phyloP scores from a whole-genome alignment of 2,888 invertebrate species.

The Rhodophaea formosa region DNA sequence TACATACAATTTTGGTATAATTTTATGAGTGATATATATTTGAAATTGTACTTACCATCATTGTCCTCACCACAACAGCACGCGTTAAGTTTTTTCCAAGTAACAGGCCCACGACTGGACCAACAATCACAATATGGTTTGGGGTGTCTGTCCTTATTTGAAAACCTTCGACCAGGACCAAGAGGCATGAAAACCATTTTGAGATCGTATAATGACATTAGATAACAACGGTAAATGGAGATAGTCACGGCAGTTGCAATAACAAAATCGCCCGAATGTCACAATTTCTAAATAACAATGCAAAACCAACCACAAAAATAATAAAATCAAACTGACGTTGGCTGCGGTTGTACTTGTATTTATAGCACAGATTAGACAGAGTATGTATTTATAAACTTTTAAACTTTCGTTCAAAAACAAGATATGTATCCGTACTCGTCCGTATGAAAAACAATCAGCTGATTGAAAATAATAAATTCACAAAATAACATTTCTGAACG shows the following conservation, averaged over 20 bases:
- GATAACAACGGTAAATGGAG: conserved; percentile 9
- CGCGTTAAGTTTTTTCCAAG: conserved; percentile 47
- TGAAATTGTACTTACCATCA: conserved; percentile 47
- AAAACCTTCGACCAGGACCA: conserved; percentile 18
- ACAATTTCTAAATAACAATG: not conserved
- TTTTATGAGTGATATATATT: too few relatives aligned
- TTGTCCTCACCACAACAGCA: conserved; percentile 81
- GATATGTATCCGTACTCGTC: too few relatives aligned
- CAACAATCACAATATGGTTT: conserved; percentile 66
- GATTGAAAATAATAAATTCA: not conserved
- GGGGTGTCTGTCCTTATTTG: conserved; percentile 33
- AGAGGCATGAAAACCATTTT: conserved; percentile 27
- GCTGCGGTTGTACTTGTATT: not conserved
- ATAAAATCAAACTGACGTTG: conserved; percentile 4
- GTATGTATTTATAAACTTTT: conserved; percentile 4
- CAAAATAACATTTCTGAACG: conserved; percentile 28
- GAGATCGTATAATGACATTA: conserved; percentile 18
- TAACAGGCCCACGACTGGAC: conserved; percentile 45
- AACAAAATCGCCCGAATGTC: not conserved
- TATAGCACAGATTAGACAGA: too few relatives aligned
- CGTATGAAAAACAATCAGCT: not conserved
- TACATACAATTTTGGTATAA: too few relatives aligned
- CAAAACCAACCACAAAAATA: not conserved
- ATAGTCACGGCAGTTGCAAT: not conserved
- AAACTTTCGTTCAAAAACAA: conserved; percentile 16